Conservation (phyloP, 2,888 invertebrate genomes). For the Leucophora obtusa region DNA sequence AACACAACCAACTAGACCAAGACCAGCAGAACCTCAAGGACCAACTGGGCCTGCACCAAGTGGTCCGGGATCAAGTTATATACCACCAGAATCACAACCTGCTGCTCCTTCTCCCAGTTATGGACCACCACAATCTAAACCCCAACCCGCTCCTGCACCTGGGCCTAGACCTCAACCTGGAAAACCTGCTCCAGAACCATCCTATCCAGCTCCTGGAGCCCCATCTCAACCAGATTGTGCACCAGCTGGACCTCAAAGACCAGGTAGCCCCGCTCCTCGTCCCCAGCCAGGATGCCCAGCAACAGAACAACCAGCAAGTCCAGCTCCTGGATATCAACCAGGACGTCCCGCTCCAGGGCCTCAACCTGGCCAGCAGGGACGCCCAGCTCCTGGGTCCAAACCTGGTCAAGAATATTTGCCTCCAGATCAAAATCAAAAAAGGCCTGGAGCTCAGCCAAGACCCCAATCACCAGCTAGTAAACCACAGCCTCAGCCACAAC, state of each 20-base stretch:
- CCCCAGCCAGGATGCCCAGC: conserved; percentile 65
- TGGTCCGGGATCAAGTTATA: conserved; percentile 1
- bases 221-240: conserved; percentile 56
- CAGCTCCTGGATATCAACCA: conserved; percentile 50
- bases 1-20: conserved; percentile 13
- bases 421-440: conserved; percentile 60
- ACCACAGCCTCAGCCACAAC: conserved; percentile 29
- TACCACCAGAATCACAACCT: conserved; percentile 32
- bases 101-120: too few relatives aligned
- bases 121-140: conserved; percentile 21
- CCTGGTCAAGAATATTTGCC: conserved; percentile 66
- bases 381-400: conserved; percentile 55
- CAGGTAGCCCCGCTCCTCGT: conserved; percentile 50
- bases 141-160: conserved; percentile 31
- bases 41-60: conserved; percentile 15
- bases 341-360: conserved; percentile 64
- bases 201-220: conserved; percentile 64
- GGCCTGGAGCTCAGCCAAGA: conserved; percentile 33
- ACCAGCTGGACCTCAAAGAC: conserved; percentile 53
- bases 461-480: conserved; percentile 40
- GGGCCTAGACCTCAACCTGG: conserved; percentile 35
- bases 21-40: background rate
- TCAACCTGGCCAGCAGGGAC: conserved; percentile 66
- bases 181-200: conserved; percentile 57
- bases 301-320: conserved; percentile 12